These are phyloP conservation scores for Argyrosomus regius DNA, from an alignment of 2,797 vertebrate species.

Conservation along the genomic window DNA sequence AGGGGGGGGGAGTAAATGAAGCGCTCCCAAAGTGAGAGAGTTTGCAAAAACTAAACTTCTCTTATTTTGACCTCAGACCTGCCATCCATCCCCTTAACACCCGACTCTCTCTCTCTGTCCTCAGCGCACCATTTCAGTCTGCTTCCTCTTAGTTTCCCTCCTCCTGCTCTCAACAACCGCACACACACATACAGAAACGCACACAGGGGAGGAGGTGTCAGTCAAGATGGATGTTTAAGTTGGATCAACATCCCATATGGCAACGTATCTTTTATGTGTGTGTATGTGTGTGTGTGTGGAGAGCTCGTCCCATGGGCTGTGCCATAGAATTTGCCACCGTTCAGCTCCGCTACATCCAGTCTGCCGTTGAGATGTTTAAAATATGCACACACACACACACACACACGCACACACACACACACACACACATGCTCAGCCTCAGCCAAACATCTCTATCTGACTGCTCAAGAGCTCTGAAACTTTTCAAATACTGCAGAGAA, in stretches of 20 bases:
- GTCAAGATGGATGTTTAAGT: constrained; percentile 83
- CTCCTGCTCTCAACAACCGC: constrained; percentile 21
- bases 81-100: constrained; percentile 15
- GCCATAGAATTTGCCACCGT: constrained; percentile 75
- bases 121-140: constrained; percentile 40
- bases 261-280: constrained; percentile 35
- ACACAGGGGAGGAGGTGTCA: constrained; percentile 78
- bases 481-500: constrained; percentile 20
- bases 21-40: constrained; percentile 53
- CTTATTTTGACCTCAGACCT: constrained; percentile 59
- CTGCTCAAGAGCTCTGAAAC: constrained; percentile 38
- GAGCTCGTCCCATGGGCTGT: constrained; percentile 56
- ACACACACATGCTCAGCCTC: constrained; percentile 5
- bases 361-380: constrained; percentile 57
- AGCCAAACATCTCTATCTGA: constrained; percentile 35
- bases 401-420: constrained; percentile 15
- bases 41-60: constrained; percentile 59
- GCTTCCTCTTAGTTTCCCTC: constrained; percentile 17
- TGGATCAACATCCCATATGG: constrained; percentile 74
- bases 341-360: constrained; percentile 74
- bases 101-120: constrained; percentile 10
- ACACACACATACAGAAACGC: constrained; percentile 10
- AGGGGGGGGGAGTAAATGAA: constrained; percentile 63
- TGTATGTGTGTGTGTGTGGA: constrained; percentile 26
- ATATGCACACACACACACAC: constrained; percentile 31